Conservation (phyloP, 2,113 vertebrate species). For the Forbesichthys papilliferus region DNA sequence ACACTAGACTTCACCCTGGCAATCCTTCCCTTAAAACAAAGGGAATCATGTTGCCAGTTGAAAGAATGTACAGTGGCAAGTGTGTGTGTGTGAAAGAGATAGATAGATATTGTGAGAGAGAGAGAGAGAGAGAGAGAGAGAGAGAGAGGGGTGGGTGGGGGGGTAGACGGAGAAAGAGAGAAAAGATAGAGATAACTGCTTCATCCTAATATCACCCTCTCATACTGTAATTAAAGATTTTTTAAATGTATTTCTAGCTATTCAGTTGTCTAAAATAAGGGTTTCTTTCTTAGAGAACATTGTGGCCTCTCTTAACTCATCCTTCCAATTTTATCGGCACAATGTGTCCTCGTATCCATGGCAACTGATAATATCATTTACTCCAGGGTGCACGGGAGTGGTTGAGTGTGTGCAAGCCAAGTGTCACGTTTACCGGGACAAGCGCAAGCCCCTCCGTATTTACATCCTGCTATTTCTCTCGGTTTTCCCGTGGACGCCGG, state of each 20-base stretch:
- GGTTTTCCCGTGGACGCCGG: too few species aligned
- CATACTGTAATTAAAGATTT: too few species aligned
- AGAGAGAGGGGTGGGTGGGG: slow-evolving; percentile 17
- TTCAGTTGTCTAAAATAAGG: not conserved
- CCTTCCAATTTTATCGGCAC: slow-evolving; percentile 51
- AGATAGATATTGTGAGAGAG: slow-evolving; percentile 15
- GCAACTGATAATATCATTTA: slow-evolving; percentile 78
- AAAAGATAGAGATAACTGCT: slow-evolving; percentile 19
- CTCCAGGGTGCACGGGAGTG: slow-evolving; percentile 57
- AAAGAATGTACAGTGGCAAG: slow-evolving; percentile 29
- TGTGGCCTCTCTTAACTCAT: slow-evolving; percentile 33
- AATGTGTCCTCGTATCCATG: slow-evolving; percentile 75
- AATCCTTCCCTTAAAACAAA: slow-evolving; percentile 61
- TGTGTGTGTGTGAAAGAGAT: not conserved
- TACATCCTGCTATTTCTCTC: too few species aligned
- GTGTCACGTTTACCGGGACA: too few species aligned
- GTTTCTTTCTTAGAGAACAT: not conserved
- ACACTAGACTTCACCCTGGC: slow-evolving; percentile 27
- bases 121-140: slow-evolving; percentile 1
- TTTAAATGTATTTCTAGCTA: not conserved
- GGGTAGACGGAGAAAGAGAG: slow-evolving; percentile 10
- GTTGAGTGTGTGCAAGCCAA: slow-evolving; percentile 37
- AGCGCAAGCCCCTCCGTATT: too few species aligned
- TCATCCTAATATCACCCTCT: slow-evolving; percentile 15
- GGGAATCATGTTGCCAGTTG: slow-evolving; percentile 34